These are phyloP conservation scores for Saccopteryx bilineata DNA, from an alignment of 2,113 vertebrate species.

Conservation along the genomic window DNA sequence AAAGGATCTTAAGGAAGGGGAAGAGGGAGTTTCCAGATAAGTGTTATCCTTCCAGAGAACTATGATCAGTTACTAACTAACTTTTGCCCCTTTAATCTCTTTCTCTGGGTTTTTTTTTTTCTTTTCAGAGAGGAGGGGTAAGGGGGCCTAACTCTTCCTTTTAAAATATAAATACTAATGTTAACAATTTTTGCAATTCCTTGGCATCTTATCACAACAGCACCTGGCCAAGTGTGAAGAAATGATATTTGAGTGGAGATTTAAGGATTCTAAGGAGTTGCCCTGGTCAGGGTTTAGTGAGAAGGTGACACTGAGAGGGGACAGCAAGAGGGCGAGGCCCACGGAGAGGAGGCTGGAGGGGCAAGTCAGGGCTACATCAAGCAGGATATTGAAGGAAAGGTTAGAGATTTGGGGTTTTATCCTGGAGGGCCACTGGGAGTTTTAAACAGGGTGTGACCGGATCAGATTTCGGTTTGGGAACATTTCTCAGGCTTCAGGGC, in stretches of 20 bases:
- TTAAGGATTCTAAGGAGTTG: neutral
- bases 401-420: neutral
- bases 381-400: neutral
- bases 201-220: too few relatives aligned
- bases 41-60: too few relatives aligned
- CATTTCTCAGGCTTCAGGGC: neutral
- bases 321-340: neutral
- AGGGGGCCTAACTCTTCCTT: too few relatives aligned
- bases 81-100: too few relatives aligned
- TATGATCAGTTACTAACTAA: too few relatives aligned
- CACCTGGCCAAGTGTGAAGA: neutral
- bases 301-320: neutral
- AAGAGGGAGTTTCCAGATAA: too few relatives aligned
- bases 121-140: too few relatives aligned
- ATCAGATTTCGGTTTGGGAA: neutral
- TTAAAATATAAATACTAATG: too few relatives aligned
- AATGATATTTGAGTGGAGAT: neutral
- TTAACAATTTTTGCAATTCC: too few relatives aligned
- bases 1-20: too few relatives aligned
- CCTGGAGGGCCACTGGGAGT: neutral
- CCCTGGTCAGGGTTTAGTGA: neutral
- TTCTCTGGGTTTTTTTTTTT: too few relatives aligned
- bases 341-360: neutral
- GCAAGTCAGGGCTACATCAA: neutral
- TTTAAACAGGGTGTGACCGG: neutral